These are phyloP conservation scores for Carassius carassius DNA, from an alignment of 2,113 vertebrate genomes.

Conservation along the genomic window DNA sequence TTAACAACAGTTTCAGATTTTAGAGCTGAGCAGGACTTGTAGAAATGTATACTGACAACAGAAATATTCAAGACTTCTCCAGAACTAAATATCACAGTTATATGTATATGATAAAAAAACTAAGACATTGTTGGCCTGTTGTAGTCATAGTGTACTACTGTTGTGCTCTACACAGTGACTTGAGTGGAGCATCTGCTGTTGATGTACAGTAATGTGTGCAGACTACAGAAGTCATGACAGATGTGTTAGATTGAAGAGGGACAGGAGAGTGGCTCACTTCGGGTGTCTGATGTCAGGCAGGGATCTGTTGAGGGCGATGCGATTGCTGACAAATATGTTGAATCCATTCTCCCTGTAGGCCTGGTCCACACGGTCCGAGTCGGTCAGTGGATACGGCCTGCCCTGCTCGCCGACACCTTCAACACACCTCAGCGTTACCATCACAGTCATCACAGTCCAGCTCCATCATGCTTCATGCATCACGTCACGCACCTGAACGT, in stretches of 20 bases:
- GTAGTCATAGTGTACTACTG: background rate
- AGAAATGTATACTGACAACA: too few species aligned
- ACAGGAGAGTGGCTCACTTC: constrained; percentile 79
- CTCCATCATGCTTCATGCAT: background rate
- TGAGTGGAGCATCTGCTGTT: too few species aligned
- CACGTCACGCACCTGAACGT: constrained; percentile 77
- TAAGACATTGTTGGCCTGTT: background rate
- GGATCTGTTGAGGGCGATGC: constrained; percentile 95
- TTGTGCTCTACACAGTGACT: too few species aligned
- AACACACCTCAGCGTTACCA: background rate
- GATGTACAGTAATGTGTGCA: too few species aligned
- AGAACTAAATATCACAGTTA: too few species aligned
- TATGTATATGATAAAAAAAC: too few species aligned
- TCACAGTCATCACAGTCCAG: background rate
- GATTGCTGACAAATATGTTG: constrained; percentile 97
- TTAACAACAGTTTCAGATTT: too few species aligned
- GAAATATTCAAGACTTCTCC: too few species aligned
- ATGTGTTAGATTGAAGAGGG: background rate
- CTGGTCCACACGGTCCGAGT: constrained; percentile 88
- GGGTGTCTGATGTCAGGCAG: constrained; percentile 93
- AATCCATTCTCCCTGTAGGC: constrained; percentile 98
- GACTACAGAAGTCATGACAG: too few species aligned
- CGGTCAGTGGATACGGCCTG: constrained; percentile 85
- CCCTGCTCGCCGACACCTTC: constrained; percentile 95
- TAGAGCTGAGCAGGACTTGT: too few species aligned